A percentile compares a stretch with the other conserved stretches of the same genome.
Conservation (phyloP, 2,113 vertebrate species). For the Pedionomus torquatus region DNA sequence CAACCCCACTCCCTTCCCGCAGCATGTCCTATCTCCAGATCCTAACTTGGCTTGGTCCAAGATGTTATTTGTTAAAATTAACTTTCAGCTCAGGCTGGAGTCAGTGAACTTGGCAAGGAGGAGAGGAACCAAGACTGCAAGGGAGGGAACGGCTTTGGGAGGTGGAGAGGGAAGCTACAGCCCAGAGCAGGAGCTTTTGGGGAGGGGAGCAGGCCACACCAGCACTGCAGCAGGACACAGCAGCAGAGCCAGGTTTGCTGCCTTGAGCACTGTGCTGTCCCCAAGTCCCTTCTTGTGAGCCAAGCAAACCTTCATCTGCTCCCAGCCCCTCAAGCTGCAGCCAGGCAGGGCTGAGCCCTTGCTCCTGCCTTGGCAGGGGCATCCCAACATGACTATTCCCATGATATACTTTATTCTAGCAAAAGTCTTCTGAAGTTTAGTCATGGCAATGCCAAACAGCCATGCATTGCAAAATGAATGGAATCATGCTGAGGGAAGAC, state of each 20-base stretch:
- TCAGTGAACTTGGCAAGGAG: slow-evolving; percentile 30
- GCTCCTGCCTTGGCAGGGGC: not conserved
- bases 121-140: not conserved
- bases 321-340: not conserved
- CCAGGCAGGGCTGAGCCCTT: not conserved
- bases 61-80: slow-evolving; percentile 69
- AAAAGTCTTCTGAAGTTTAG: slow-evolving; percentile 6
- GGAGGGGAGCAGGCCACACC: not conserved
- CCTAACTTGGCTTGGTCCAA: slow-evolving; percentile 35
- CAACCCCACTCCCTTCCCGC: not conserved
- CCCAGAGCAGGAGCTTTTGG: not conserved
- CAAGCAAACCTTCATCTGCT: not conserved
- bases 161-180: not conserved
- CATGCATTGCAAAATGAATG: not conserved
- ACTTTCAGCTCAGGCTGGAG: slow-evolving; percentile 49
- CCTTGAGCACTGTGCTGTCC: not conserved
- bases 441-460: not conserved
- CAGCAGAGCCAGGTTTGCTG: not conserved
- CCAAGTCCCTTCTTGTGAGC: not conserved
- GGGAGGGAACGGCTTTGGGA: not conserved
- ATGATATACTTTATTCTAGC: not conserved
- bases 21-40: slow-evolving; percentile 62
- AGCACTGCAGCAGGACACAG: not conserved
- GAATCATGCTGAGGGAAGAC: not conserved
- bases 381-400: rapidly evolving